Percentiles rank a stretch among this genome's conserved stretches.
phyloP scores from a whole-genome alignment of 2,888 invertebrate species.

The Lasioglossum pauxillum region DNA sequence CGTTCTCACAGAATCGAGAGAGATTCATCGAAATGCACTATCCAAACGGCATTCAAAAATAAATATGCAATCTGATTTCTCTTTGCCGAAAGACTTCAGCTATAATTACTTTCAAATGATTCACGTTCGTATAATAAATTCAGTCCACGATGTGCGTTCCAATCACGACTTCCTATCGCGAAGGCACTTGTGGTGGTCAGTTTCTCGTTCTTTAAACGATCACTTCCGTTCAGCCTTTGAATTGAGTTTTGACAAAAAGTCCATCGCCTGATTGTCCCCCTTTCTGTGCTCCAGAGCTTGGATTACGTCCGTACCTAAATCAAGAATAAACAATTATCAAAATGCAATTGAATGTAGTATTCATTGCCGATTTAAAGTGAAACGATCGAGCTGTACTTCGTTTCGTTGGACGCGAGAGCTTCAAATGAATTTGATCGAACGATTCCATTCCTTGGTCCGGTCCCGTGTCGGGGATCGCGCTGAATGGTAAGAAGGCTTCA shows the following conservation, averaged over 20 bases:
- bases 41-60: constrained; percentile 2
- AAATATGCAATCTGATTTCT: constrained; percentile 3
- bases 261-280: constrained; percentile 95
- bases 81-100: not conserved
- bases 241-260: constrained; percentile 92
- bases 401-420: constrained; percentile 89
- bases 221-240: constrained; percentile 61
- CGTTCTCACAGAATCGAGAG: not conserved
- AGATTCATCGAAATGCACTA: constrained; percentile 8
- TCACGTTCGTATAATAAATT: not conserved
- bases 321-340: not conserved
- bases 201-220: constrained; percentile 1
- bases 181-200: not conserved
- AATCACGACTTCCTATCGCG: not conserved
- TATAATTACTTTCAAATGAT: not conserved
- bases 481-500: constrained; percentile 95
- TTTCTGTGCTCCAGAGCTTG: constrained; percentile 92
- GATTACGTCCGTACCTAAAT: constrained; percentile 89
- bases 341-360: not conserved
- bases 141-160: not conserved
- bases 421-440: constrained; percentile 90
- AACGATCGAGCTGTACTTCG: constrained; percentile 85
- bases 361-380: not conserved
- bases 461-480: constrained; percentile 89
- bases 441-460: constrained; percentile 86